A percentile compares a stretch with the other conserved stretches of the same genome.
Evolutionary conservation across 2,888 invertebrate species (phyloP).

Genomic region (Eremobia ochroleuca): DNA sequence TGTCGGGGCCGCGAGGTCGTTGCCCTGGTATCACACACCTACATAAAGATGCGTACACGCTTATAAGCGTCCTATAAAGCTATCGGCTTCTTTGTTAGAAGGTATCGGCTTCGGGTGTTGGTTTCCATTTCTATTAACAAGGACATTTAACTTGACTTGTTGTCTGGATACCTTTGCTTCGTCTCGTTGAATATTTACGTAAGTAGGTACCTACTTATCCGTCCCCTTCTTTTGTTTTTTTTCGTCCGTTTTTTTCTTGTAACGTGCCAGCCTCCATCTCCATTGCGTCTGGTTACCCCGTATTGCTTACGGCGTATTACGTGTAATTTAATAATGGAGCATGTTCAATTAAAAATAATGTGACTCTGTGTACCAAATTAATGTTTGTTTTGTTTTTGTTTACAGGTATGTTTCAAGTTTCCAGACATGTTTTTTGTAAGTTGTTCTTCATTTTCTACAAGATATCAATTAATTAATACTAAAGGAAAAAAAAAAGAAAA

Average conservation of each 20-base stretch:
- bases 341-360: slow-evolving; percentile 43
- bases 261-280: slow-evolving; percentile 22
- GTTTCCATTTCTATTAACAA: slow-evolving; percentile 72
- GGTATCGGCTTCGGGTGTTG: slow-evolving; percentile 57
- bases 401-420: slow-evolving; percentile 49
- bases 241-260: slow-evolving; percentile 21
- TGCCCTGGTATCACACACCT: slow-evolving; percentile 62
- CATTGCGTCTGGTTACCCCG: slow-evolving; percentile 27
- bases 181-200: slow-evolving; percentile 73
- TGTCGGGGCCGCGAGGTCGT: slow-evolving; percentile 64
- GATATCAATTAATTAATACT: background rate
- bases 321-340: slow-evolving; percentile 26
- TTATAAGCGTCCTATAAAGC: slow-evolving; percentile 56
- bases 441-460: background rate
- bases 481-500: background rate
- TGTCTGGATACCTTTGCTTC: slow-evolving; percentile 60
- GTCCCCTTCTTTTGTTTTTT: slow-evolving; percentile 36
- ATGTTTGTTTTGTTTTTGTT: slow-evolving; percentile 67
- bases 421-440: slow-evolving; percentile 32
- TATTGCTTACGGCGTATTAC: slow-evolving; percentile 44
- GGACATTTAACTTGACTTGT: slow-evolving; percentile 74
- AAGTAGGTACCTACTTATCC: slow-evolving; percentile 52
- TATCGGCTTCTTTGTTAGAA: slow-evolving; percentile 70
- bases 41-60: slow-evolving; percentile 69
- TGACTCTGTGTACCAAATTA: slow-evolving; percentile 61